Base-by-base conservation (phyloP, 2,113 vertebrate species). In the Chionodraco myersi region DNA sequence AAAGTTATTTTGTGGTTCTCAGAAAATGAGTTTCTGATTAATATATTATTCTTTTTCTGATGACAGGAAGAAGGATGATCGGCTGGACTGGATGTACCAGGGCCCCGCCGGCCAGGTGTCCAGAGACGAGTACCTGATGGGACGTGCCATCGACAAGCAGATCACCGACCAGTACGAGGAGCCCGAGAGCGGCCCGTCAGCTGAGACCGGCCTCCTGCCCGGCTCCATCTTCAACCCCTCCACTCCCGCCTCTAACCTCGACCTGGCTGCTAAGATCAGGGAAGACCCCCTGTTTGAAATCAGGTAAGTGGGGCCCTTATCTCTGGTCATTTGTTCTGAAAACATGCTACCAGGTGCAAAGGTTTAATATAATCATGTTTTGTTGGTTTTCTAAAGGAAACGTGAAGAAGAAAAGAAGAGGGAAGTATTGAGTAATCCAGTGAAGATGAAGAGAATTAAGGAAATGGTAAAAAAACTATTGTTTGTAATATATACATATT, bases 61-160 rank as follows among this genome's bases (percentile, higher is more conserved):
- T 79, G 51, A 51, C 57, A 99, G 98, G 83, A 99, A 97, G 62
- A 96, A 96, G 69, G 97, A 99, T 88, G 98, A 99, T 79, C 97
- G 98, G 4, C 61, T 99, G 88, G 98, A 99, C 91, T 99, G 98
- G 98, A 99, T 99, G 98, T 99, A 99, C 92, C 98, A 99, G 90
- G 98, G 98, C 0, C 96, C 97, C 0, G 95, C 97, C 0, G 96
- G 96, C 0, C 96, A 98, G 94, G 96, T 98, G 89, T 98, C 96
- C 89, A 96, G 97, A 23, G 98, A 99, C 0, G 98, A 99, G 9
- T 99, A 99, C 61, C 95, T 99, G 44, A 77, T 99, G 88, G 98
- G 98, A 0, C 96, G 97, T 36, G 91, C 97, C 12, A 96, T 99
- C 79, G 98, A 99, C 86, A 99, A 98, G 51, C 97, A 97, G 1